Evolutionary conservation across 37 sponge, comb jelly and placozoan species (phyloP).

Genomic region (Tethya wilhelma): DNA sequence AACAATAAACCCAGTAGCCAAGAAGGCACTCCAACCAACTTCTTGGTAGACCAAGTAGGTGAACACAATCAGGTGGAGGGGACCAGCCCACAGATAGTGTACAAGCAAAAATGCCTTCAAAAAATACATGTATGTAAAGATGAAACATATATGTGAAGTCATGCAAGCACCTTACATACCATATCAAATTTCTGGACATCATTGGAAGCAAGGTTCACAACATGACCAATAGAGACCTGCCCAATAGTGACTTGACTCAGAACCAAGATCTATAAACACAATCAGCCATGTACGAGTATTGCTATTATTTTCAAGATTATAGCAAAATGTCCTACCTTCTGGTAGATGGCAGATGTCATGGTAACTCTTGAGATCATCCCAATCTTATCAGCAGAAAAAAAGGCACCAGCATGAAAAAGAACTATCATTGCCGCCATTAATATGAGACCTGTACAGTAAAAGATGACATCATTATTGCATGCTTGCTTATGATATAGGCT

Average conservation of each 20-base stretch:
- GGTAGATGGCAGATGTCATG: constrained; percentile 55
- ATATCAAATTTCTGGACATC: constrained; percentile 81
- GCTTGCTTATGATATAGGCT: no score
- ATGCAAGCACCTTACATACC: no score
- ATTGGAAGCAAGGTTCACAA: constrained; percentile 79
- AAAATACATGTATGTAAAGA: no score
- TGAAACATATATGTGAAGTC: no score
- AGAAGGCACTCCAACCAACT: constrained; percentile 53
- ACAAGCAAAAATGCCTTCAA: constrained; percentile 66
- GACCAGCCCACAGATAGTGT: constrained; percentile 53
- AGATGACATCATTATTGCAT: no score
- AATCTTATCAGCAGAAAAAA: constrained; percentile 32
- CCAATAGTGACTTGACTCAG: constrained; percentile 63
- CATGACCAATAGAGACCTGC: constrained; percentile 59
- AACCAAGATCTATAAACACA: constrained; percentile 45
- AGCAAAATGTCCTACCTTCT: no score
- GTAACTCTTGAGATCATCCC: constrained; percentile 61
- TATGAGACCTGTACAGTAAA: constrained; percentile 54
- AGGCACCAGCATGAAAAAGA: constrained; percentile 42
- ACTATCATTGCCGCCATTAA: constrained; percentile 6
- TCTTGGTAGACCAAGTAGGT: constrained; percentile 60
- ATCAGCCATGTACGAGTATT: no score
- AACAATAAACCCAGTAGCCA: constrained; percentile 21
- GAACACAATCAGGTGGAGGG: constrained; percentile 49
- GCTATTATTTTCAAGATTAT: no score